A percentile compares a stretch with the other conserved stretches of the same genome.
Conservation (phyloP, 2,797 vertebrate genomes). For the Capromys pilorides region DNA sequence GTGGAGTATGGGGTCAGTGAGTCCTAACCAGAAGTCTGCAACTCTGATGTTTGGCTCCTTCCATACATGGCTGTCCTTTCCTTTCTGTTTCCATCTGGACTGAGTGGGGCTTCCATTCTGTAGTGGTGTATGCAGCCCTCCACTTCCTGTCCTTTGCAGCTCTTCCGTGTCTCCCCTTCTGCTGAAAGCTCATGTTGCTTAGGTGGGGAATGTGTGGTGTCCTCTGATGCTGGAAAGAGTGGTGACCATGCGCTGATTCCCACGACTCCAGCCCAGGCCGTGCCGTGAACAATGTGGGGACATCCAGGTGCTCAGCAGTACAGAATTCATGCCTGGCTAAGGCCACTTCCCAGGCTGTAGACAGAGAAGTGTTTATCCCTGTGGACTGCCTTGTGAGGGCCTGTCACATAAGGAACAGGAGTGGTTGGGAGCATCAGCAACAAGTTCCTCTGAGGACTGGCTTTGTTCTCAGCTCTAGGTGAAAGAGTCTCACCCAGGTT, state of each 20-base stretch:
- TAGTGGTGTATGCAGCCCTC: background rate
- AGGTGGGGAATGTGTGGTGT: no score
- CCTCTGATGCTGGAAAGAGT: no score
- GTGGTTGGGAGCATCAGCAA: no score
- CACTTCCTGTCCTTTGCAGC: background rate
- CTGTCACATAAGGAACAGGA: background rate
- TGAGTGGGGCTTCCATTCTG: background rate
- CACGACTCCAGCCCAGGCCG: background rate
- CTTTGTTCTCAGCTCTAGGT: no score
- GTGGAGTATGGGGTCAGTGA: background rate
- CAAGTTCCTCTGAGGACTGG: background rate
- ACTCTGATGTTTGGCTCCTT: accelerated
- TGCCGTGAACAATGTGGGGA: background rate
- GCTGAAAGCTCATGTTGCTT: no score
- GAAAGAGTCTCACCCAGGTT: background rate
- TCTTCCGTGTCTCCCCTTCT: background rate
- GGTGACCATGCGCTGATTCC: background rate
- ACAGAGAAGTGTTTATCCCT: background rate
- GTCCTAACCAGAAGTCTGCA: background rate
- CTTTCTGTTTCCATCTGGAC: background rate
- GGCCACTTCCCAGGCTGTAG: background rate
- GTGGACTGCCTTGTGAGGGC: background rate
- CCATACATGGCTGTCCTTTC: accelerated
- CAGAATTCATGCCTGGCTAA: no score
- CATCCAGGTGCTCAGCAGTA: background rate